Evolutionary conservation across 2,888 invertebrate genomes (phyloP), one percentile per base, ranked within the genome.

Genomic region (Sclerodermus sp.): DNA sequence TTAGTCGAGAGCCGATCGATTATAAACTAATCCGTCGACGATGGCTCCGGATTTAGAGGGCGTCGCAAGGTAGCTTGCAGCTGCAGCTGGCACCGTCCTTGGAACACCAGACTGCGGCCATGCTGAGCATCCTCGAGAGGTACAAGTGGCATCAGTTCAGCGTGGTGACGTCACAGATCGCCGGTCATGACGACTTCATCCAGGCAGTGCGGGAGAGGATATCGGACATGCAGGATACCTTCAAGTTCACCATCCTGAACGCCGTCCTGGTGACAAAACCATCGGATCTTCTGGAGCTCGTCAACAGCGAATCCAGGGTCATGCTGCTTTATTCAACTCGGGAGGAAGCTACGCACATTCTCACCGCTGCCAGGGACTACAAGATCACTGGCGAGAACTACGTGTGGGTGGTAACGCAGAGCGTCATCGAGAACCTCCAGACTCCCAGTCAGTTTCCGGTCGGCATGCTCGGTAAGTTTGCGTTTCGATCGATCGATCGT

Each of bases 61-160:
- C 92, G 36, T 91, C 93, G 18, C 91, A 93, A 79, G 91, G 92
- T 44, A 92, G 92, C 52, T 82, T 96, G 68, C 91, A 93, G 71
- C 84, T 95, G 60, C 97, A 97, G 80, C 83, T 98, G 78, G 97
- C 97, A 48, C 97, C 98, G 56, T 94, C 96, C 47, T 87, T 98
- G 67, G 93, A 94, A 79, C 97, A 98, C 78, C 97, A 96, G 81
- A 94, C 95, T 36, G 90, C 92, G 45, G 96, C 96, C 47, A 96
- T 97, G 95, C 80, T 97, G 68, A 92, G 93, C 74, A 92, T 98
- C 71, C 82, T 98, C 72, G 91, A 92, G 79, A 85, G 96, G 64
- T 97, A 97, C 83, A 93, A 93, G 80, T 96, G 96, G 96, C 93
- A 93, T 75, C 92, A 94, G 78, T 95, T 96, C 80, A 91, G 93